Evolutionary conservation across 2,888 invertebrate genomes (phyloP).

Genomic region (Nymphalis polychloros): DNA sequence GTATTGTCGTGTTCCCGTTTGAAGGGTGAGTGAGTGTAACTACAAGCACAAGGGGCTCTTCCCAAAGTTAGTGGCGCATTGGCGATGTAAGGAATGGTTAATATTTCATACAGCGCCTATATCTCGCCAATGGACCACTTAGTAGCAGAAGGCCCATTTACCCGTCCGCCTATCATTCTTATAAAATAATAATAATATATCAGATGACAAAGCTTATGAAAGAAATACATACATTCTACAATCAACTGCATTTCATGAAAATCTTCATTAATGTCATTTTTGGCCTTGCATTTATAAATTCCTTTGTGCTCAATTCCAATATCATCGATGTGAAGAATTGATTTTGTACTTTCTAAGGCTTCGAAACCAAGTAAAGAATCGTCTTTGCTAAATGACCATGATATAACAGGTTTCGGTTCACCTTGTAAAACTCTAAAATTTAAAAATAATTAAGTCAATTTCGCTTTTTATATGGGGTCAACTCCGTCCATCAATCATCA

Average conservation of each 20-base stretch:
- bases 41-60: too few species aligned
- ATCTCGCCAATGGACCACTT: too few species aligned
- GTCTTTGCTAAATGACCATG: constrained; percentile 45
- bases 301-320: not conserved
- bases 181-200: not conserved
- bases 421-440: constrained; percentile 27
- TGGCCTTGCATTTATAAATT: constrained; percentile 1
- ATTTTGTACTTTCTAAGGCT: constrained; percentile 35
- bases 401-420: constrained; percentile 33
- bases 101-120: too few species aligned
- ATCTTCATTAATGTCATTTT: not conserved
- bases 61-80: too few species aligned
- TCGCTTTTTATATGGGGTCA: too few species aligned
- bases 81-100: too few species aligned
- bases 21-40: too few species aligned
- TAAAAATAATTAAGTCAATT: constrained; percentile 15
- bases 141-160: too few species aligned
- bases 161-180: too few species aligned
- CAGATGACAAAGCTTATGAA: not conserved
- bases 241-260: constrained; percentile 1
- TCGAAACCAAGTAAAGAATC: constrained; percentile 16
- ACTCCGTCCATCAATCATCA: not conserved
- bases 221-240: constrained; percentile 2
- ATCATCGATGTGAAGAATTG: constrained; percentile 24
- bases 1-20: too few species aligned